Conservation (phyloP, 1,140 invertebrate genomes). For the Lycorma delicatula region DNA sequence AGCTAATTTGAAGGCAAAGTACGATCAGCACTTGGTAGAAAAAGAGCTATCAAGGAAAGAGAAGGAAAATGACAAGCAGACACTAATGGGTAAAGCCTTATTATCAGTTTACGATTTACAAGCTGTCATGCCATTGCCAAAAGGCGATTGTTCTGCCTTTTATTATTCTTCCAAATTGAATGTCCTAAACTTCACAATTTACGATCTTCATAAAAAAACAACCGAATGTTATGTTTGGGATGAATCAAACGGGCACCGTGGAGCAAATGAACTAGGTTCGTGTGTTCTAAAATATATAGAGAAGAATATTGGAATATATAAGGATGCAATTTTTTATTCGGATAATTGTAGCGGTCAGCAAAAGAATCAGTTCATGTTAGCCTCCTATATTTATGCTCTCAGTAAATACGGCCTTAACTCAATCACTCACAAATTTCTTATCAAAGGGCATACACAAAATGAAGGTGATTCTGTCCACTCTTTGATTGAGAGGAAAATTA, state of each 20-base stretch:
- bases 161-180: conserved; percentile 31
- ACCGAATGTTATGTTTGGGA: conserved; percentile 30
- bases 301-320: conserved; percentile 10
- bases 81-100: not conserved
- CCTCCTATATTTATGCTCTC: conserved; percentile 30
- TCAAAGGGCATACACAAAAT: conserved; percentile 16
- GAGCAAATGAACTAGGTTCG: conserved; percentile 28
- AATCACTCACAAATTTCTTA: conserved; percentile 20
- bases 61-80: conserved; percentile 4
- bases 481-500: conserved; percentile 33
- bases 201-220: conserved; percentile 23
- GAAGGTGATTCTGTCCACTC: conserved; percentile 7
- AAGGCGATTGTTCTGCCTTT: conserved; percentile 20
- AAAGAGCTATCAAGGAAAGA: conserved; percentile 6
- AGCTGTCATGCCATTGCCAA: conserved; percentile 10
- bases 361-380: conserved; percentile 18
- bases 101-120: conserved; percentile 13
- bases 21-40: conserved; percentile 4
- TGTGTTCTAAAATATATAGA: conserved; percentile 25
- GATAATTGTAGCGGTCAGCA: conserved; percentile 26
- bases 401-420: conserved; percentile 1
- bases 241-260: conserved; percentile 26
- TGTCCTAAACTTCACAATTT: conserved; percentile 28
- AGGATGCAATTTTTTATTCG: conserved; percentile 25
- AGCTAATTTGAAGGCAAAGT: conserved; percentile 3